Conservation (phyloP, 2,113 vertebrate genomes). For the Menidia beryllina region DNA sequence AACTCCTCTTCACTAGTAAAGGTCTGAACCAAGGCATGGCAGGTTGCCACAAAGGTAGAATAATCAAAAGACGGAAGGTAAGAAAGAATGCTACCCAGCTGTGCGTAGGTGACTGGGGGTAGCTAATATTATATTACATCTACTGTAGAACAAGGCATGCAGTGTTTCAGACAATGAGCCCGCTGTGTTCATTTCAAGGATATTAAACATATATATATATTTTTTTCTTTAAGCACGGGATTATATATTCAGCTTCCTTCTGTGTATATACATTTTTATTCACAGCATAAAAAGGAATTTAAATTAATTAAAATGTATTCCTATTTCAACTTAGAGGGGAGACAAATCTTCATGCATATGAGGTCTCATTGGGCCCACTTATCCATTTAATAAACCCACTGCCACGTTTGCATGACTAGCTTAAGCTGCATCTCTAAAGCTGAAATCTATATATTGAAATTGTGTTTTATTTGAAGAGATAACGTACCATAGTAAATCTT, state of each 20-base stretch:
- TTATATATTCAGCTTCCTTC: constrained; percentile 27
- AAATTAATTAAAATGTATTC: constrained; percentile 35
- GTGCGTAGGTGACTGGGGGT: constrained; percentile 49
- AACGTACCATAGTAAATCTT: constrained; percentile 1
- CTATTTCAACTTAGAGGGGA: constrained; percentile 12
- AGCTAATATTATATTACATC: constrained; percentile 65
- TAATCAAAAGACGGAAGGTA: constrained; percentile 45
- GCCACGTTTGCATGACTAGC: constrained; percentile 2
- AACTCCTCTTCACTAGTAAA: constrained; percentile 18
- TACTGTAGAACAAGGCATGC: constrained; percentile 21
- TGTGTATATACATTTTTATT: constrained; percentile 48
- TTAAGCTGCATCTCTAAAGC: constrained; percentile 16
- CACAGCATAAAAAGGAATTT: constrained; percentile 34
- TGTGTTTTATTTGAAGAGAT: neutral
- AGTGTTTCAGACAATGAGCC: constrained; percentile 30
- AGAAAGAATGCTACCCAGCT: constrained; percentile 41
- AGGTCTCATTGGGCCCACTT: constrained; percentile 15
- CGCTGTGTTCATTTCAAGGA: constrained; percentile 29
- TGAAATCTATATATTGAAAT: neutral
- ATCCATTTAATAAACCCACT: constrained; percentile 25
- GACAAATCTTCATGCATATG: constrained; percentile 1
- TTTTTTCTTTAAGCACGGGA: constrained; percentile 34
- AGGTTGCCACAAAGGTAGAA: constrained; percentile 45
- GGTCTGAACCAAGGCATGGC: constrained; percentile 23
- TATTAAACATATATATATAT: constrained; percentile 42